These are phyloP conservation scores for Casuarius casuarius DNA, from an alignment of 2,113 vertebrate genomes.

Conservation along the genomic window DNA sequence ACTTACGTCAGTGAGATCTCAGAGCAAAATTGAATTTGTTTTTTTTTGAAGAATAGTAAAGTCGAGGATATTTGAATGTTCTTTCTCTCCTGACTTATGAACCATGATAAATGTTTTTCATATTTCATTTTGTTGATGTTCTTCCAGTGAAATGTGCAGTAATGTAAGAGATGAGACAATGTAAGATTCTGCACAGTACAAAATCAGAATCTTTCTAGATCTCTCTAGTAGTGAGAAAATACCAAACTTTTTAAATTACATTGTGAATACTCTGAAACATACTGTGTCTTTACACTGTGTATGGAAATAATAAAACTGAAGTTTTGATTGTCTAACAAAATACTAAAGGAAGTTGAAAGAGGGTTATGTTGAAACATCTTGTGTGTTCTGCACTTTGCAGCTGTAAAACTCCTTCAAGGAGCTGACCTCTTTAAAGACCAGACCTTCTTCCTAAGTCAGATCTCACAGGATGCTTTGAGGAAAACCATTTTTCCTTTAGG, in stretches of 20 bases:
- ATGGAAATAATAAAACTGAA: not conserved
- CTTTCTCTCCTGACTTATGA: not conserved
- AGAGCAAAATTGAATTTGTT: not conserved
- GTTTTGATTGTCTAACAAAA: not conserved
- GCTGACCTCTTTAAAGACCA: conserved; percentile 94
- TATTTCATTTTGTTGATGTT: not conserved
- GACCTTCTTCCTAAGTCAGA: conserved; percentile 98
- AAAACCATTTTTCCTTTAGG: conserved; percentile 94
- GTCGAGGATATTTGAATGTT: not conserved
- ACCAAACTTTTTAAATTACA: not conserved
- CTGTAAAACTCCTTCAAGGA: conserved; percentile 86
- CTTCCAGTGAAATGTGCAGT: not conserved
- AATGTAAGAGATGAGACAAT: not conserved
- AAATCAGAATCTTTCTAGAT: not conserved
- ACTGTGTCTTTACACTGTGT: not conserved
- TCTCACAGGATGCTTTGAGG: conserved; percentile 89
- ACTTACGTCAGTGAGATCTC: not conserved
- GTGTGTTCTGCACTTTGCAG: conserved; percentile 72
- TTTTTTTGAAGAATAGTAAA: not conserved
- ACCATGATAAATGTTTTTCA: not conserved
- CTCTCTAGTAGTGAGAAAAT: not conserved
- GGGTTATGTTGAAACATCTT: not conserved
- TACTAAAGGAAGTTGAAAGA: not conserved
- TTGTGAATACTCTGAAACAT: not conserved
- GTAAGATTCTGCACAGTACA: not conserved